A percentile compares a stretch with the other conserved stretches of the same genome.
Evolutionary conservation across 1,140 invertebrate genomes (phyloP).

Genomic region (Amyelois transitella): DNA sequence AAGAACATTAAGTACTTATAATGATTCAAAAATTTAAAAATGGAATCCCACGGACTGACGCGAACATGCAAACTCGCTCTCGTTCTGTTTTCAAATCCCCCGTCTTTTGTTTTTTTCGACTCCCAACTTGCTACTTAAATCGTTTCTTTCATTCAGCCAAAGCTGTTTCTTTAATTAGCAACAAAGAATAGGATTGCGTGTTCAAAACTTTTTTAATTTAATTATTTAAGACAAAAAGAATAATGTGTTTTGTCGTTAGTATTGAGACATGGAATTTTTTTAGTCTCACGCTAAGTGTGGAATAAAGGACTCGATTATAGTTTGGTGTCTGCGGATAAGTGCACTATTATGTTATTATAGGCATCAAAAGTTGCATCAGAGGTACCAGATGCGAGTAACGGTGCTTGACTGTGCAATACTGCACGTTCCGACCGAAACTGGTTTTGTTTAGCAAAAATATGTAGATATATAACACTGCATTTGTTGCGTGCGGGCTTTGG

Average conservation of each 20-base stretch:
- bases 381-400: slow-evolving; percentile 40
- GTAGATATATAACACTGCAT: slow-evolving; percentile 41
- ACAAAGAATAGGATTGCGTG: slow-evolving; percentile 66
- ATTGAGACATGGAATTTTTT: slow-evolving; percentile 49
- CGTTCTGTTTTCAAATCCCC: slow-evolving; percentile 39
- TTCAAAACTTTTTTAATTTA: slow-evolving; percentile 69
- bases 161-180: slow-evolving; percentile 66
- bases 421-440: slow-evolving; percentile 31
- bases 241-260: slow-evolving; percentile 58
- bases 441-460: slow-evolving; percentile 49
- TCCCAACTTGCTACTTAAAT: slow-evolving; percentile 66
- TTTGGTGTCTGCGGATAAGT: slow-evolving; percentile 23
- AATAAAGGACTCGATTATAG: slow-evolving; percentile 11
- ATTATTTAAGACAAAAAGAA: slow-evolving; percentile 66
- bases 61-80: slow-evolving; percentile 47
- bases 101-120: slow-evolving; percentile 38
- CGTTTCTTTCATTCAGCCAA: slow-evolving; percentile 45
- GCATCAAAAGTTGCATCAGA: slow-evolving; percentile 57
- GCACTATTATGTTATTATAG: slow-evolving; percentile 62
- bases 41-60: slow-evolving; percentile 41
- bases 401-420: slow-evolving; percentile 43
- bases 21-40: slow-evolving; percentile 33
- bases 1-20: slow-evolving; percentile 21
- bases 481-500: slow-evolving; percentile 48
- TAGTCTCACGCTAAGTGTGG: slow-evolving; percentile 16